These are phyloP conservation scores for Lophura nycthemera DNA, from an alignment of 2,113 vertebrate genomes.

Conservation along the genomic window DNA sequence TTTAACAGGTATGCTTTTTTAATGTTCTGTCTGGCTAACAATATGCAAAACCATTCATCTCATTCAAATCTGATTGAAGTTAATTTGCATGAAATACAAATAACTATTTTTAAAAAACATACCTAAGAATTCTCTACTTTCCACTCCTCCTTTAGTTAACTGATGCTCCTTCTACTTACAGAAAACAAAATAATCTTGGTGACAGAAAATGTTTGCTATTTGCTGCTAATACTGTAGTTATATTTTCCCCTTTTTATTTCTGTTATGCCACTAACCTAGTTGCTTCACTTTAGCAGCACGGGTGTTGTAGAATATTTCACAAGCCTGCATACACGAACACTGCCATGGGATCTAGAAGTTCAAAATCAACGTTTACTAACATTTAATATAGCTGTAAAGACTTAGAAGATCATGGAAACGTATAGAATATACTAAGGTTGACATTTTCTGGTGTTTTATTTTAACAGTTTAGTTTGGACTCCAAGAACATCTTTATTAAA, in stretches of 20 bases:
- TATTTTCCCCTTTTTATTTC: not conserved
- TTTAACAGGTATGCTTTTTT: conserved; percentile 86
- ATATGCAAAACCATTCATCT: not conserved
- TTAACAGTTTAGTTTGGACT: not conserved
- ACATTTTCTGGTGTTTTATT: not conserved
- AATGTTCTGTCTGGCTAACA: not conserved
- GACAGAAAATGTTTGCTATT: not conserved
- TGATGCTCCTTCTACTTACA: not conserved
- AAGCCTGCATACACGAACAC: fast-evolving
- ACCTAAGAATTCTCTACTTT: not conserved
- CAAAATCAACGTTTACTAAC: not conserved
- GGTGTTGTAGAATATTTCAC: not conserved
- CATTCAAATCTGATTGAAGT: not conserved
- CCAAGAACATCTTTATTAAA: not conserved
- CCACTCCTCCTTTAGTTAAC: not conserved
- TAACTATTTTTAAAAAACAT: not conserved
- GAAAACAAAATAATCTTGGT: not conserved
- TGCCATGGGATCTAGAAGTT: not conserved
- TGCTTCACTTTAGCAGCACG: not conserved
- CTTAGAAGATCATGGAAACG: not conserved
- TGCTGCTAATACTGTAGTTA: not conserved
- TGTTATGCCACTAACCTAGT: not conserved
- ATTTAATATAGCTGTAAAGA: not conserved
- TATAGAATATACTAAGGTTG: not conserved
- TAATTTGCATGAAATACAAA: not conserved